Percentiles rank a stretch among this genome's conserved stretches.
phyloP scores from a whole-genome alignment of 2,113 vertebrate genomes.

The Galbula dea region DNA sequence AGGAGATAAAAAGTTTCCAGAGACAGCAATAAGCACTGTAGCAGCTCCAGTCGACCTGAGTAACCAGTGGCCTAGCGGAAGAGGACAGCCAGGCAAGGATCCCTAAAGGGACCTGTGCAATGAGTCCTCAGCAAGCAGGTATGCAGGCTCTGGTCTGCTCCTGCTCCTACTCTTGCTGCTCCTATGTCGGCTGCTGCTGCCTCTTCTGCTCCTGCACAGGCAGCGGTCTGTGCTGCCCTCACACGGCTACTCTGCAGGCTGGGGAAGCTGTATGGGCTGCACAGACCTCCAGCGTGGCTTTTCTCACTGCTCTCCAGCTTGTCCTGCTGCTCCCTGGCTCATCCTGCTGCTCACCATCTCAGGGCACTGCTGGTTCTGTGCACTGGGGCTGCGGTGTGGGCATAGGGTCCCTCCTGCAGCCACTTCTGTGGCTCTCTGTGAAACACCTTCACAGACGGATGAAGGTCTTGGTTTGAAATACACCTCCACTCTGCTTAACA shows the following conservation, averaged over 20 bases:
- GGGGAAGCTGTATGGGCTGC: fast-evolving
- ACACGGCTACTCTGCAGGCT: not conserved
- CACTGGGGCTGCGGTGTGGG: not conserved
- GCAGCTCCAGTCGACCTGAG: not conserved
- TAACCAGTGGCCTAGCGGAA: not conserved
- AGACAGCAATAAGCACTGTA: not conserved
- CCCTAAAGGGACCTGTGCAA: not conserved
- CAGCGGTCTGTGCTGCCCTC: slow-evolving; percentile 57
- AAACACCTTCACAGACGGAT: fast-evolving
- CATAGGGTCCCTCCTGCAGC: not conserved
- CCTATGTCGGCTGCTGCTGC: not conserved
- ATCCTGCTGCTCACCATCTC: fast-evolving
- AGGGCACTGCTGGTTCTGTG: fast-evolving
- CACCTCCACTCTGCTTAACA: not conserved
- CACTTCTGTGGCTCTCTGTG: not conserved
- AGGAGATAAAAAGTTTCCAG: not conserved
- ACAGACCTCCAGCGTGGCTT: fast-evolving
- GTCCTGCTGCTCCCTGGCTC: fast-evolving
- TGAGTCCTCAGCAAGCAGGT: not conserved
- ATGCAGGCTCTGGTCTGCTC: not conserved
- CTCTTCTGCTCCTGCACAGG: not conserved
- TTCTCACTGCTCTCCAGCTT: fast-evolving
- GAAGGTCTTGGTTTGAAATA: not conserved
- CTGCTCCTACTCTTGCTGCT: not conserved
- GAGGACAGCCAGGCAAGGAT: fast-evolving